phyloP scores from a whole-genome alignment of 2,888 invertebrate genomes.

The Linnaemya tessellans region DNA sequence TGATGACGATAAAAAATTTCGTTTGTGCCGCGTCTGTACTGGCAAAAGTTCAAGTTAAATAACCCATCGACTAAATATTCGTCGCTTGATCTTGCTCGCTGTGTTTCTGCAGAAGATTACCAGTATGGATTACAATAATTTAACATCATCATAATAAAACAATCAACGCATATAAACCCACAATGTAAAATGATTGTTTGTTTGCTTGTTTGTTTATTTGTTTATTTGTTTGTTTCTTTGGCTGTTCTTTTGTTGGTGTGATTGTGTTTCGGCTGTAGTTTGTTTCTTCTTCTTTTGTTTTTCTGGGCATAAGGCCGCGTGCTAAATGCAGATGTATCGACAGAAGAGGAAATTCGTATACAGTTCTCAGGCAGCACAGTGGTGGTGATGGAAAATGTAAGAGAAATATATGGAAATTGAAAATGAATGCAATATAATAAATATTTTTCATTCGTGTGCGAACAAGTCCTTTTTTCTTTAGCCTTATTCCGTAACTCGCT shows the following conservation, averaged over 20 bases:
- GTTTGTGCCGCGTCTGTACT: background rate
- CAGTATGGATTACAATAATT: slow-evolving; percentile 82
- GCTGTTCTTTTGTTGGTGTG: background rate
- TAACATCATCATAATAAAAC: slow-evolving; percentile 83
- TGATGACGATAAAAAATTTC: slow-evolving; percentile 75
- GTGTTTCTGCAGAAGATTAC: slow-evolving; percentile 75
- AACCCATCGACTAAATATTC: slow-evolving; percentile 51
- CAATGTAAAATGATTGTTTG: slow-evolving; percentile 38
- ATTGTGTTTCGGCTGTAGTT: slow-evolving; percentile 19
- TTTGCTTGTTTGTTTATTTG: slow-evolving; percentile 1
- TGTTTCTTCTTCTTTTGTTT: background rate
- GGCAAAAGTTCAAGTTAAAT: slow-evolving; percentile 53
- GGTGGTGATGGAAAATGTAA: background rate
- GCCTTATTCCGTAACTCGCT: too few species aligned
- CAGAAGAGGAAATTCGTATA: slow-evolving; percentile 52
- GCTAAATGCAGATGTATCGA: slow-evolving; percentile 71
- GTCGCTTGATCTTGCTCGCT: slow-evolving; percentile 22
- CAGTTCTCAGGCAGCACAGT: slow-evolving; percentile 20
- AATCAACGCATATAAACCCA: slow-evolving; percentile 80
- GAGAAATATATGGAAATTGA: background rate
- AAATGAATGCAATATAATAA: background rate
- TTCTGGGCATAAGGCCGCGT: slow-evolving; percentile 65
- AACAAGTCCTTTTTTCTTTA: too few species aligned
- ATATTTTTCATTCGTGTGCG: background rate
- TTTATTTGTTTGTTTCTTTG: background rate